These are phyloP conservation scores for Dicyrtoma fusca DNA, from an alignment of 2,888 invertebrate species.

Conservation along the genomic window DNA sequence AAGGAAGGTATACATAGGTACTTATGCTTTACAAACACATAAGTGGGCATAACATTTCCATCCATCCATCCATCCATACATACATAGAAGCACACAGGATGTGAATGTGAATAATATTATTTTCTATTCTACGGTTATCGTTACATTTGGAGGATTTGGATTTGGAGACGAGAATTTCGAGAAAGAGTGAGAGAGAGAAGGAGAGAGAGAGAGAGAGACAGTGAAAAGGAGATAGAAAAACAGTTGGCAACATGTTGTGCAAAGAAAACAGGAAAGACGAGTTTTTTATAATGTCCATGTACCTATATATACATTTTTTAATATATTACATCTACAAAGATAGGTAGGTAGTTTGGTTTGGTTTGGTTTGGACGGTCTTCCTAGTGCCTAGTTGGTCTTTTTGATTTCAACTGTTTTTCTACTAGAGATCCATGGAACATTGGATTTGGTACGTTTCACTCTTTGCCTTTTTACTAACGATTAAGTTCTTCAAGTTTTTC, in stretches of 20 bases:
- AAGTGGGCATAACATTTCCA: too few relatives aligned
- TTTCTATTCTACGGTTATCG: too few relatives aligned
- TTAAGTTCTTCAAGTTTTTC: too few relatives aligned
- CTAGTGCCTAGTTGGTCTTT: too few relatives aligned
- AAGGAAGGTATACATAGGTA: too few relatives aligned
- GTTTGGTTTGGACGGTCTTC: neutral
- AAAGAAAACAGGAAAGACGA: constrained; percentile 38
- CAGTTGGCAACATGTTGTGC: constrained; percentile 33
- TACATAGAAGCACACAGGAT: constrained; percentile 8
- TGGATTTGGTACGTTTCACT: constrained; percentile 3
- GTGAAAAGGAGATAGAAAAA: neutral
- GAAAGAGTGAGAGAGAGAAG: neutral
- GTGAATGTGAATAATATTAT: neutral
- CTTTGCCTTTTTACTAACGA: neutral
- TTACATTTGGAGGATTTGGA: neutral
- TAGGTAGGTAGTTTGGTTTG: too few relatives aligned
- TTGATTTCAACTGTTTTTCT: neutral
- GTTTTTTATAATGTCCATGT: constrained; percentile 11
- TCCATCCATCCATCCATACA: too few relatives aligned
- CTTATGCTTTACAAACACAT: too few relatives aligned
- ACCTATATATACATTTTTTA: constrained; percentile 1
- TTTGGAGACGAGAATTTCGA: constrained; percentile 21
- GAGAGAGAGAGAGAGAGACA: neutral
- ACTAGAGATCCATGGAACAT: neutral
- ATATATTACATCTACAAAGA: too few relatives aligned